Percentiles rank a stretch among this genome's conserved stretches.
Evolutionary conservation across 2,797 vertebrate species (phyloP).

Genomic region (Cottoperca gobio): DNA sequence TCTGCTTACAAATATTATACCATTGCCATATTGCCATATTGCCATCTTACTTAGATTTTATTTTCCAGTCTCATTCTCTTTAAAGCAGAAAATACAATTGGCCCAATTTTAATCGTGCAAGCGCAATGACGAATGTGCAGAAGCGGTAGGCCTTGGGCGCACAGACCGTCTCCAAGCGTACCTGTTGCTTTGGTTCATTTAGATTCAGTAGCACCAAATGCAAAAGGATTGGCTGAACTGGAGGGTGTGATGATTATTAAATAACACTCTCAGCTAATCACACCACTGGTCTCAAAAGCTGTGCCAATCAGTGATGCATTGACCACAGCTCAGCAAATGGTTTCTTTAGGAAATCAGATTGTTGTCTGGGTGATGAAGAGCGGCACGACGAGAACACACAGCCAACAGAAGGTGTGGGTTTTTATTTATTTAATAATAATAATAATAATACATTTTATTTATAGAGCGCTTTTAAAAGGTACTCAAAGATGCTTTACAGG

Average conservation of each 20-base stretch:
- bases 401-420: no score
- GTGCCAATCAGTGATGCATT: not conserved
- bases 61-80: slow-evolving; percentile 10
- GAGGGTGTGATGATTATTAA: not conserved
- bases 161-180: not conserved
- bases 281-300: not conserved
- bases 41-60: not conserved
- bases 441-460: no score
- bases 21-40: not conserved
- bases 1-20: no score
- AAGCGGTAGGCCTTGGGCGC: not conserved
- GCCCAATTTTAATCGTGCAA: not conserved
- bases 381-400: no score
- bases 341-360: not conserved
- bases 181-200: not conserved
- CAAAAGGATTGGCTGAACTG: not conserved
- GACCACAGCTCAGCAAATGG: not conserved
- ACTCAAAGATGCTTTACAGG: no score
- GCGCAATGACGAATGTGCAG: not conserved
- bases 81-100: slow-evolving; percentile 4
- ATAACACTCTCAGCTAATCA: not conserved
- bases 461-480: no score
- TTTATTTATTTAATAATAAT: no score
- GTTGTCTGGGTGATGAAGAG: no score
- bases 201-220: not conserved